phyloP scores from a whole-genome alignment of 2,113 vertebrate genomes.

The Chrysemys picta region DNA sequence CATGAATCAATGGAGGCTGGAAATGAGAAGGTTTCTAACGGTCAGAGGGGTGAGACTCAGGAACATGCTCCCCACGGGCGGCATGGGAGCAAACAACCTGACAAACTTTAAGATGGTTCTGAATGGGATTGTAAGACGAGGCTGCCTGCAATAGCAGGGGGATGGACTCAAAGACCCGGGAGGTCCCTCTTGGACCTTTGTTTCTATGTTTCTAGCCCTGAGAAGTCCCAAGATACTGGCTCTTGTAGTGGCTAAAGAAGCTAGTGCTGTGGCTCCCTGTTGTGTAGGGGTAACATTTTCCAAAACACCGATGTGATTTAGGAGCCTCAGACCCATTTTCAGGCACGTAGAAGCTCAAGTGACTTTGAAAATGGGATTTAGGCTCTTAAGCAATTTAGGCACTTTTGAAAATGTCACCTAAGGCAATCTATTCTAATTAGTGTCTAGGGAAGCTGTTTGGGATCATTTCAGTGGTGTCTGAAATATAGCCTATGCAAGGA shows the following conservation, averaged over 20 bases:
- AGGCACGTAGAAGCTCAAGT: not conserved
- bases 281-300: not conserved
- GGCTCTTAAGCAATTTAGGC: not conserved
- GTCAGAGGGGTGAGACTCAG: too few species aligned
- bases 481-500: rapidly evolving
- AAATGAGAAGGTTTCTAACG: too few species aligned
- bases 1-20: too few species aligned
- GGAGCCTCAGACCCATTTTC: not conserved
- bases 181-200: not conserved
- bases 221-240: not conserved
- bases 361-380: not conserved
- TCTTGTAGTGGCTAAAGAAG: too few species aligned
- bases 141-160: not conserved
- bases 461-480: too few species aligned
- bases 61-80: too few species aligned
- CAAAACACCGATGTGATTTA: not conserved
- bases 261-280: not conserved
- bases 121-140: not conserved
- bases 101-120: too few species aligned
- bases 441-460: not conserved
- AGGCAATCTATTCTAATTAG: not conserved
- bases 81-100: too few species aligned
- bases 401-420: rapidly evolving
- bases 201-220: not conserved
- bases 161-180: too few species aligned